Conservation (phyloP, 2,888 invertebrate species). For the Ochlodes sylvanus region DNA sequence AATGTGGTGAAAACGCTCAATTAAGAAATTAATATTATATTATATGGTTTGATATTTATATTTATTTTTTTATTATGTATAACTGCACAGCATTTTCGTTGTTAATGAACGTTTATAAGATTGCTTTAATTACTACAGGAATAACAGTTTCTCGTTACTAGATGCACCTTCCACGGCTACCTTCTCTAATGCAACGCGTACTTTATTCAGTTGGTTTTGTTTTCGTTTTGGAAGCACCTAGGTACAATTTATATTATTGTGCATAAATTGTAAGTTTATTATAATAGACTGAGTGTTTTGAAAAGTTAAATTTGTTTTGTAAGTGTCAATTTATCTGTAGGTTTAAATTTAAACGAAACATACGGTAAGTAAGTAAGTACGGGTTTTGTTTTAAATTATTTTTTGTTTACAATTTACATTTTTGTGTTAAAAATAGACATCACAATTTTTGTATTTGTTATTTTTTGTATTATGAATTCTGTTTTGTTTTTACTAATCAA, state of each 20-base stretch:
- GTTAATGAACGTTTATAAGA: not conserved
- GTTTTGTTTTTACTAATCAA: constrained; percentile 8
- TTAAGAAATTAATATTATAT: constrained; percentile 2
- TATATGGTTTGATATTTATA: not conserved
- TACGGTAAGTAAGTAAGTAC: too few relatives aligned
- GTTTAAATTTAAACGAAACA: constrained; percentile 2
- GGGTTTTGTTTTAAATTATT: constrained; percentile 1
- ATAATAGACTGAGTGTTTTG: constrained; percentile 44
- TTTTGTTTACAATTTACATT: constrained; percentile 16
- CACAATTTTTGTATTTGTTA: constrained; percentile 23
- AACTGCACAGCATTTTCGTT: not conserved
- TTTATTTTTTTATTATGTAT: not conserved
- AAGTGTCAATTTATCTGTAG: constrained; percentile 17
- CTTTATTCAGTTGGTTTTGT: constrained; percentile 39
- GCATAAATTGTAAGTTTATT: constrained; percentile 53
- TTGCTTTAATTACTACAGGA: not conserved
- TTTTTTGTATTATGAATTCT: not conserved
- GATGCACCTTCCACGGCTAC: not conserved
- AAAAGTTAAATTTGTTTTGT: constrained; percentile 46
- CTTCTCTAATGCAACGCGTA: constrained; percentile 41
- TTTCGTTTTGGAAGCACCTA: constrained; percentile 61
- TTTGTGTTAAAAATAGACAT: constrained; percentile 15
- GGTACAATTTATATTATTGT: constrained; percentile 65
- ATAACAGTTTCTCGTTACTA: too few relatives aligned
- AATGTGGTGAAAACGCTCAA: constrained; percentile 7